Conservation (phyloP, 2,113 vertebrate species). For the Nesoenas mayeri region DNA sequence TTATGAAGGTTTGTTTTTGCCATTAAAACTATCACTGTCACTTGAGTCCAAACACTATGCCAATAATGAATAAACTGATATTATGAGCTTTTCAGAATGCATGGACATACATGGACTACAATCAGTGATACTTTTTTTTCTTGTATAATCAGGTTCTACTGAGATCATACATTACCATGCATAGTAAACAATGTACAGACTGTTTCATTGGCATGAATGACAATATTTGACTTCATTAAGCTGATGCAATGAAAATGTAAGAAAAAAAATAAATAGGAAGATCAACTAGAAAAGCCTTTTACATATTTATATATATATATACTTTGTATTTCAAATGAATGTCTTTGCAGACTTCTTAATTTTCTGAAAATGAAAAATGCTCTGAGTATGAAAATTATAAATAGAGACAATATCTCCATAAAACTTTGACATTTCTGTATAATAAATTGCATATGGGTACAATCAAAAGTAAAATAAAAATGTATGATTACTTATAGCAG, state of each 20-base stretch:
- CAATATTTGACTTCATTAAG: neutral
- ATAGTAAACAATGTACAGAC: neutral
- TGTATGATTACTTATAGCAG: neutral
- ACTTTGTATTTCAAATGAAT: neutral
- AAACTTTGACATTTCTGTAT: neutral
- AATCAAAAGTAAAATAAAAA: neutral
- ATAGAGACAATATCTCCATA: neutral
- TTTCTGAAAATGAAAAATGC: neutral
- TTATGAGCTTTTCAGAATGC: neutral
- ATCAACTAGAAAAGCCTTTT: neutral
- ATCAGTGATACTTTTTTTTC: neutral
- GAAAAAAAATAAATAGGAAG: neutral
- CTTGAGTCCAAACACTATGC: neutral
- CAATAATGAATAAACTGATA: neutral
- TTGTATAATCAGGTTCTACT: neutral
- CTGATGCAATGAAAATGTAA: neutral
- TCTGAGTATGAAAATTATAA: neutral
- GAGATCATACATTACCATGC: too few species aligned
- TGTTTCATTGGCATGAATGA: neutral
- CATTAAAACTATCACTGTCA: neutral
- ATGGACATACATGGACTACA: neutral
- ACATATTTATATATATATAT: neutral
- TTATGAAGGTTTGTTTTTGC: neutral
- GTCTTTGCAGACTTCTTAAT: neutral
- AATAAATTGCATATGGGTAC: neutral